Percentiles rank a stretch among this genome's conserved stretches.
These are phyloP conservation scores for Erinaceus europaeus DNA, from an alignment of 2,113 vertebrate species.

Conservation along the genomic window DNA sequence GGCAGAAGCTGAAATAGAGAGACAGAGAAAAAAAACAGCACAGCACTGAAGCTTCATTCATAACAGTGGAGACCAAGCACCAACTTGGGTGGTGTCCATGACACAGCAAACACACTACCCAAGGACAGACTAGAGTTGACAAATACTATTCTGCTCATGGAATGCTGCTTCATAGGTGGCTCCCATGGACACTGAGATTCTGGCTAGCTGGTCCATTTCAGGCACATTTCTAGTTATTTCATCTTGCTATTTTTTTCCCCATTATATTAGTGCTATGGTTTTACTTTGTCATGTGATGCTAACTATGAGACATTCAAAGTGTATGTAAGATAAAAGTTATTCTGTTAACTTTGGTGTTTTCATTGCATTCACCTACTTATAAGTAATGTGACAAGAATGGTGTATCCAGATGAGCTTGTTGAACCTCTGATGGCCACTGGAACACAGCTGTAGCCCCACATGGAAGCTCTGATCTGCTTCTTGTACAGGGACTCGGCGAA, in stretches of 20 bases:
- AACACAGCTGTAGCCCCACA: slow-evolving; percentile 92
- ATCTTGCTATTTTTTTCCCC: neutral
- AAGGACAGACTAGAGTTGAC: no score
- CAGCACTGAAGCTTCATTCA: no score
- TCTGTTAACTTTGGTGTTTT: neutral
- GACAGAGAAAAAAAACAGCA: no score
- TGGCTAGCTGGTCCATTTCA: neutral
- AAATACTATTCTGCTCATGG: neutral
- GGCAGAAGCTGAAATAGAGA: no score
- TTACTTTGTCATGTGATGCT: neutral
- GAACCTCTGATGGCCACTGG: slow-evolving; percentile 93
- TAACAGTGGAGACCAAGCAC: no score
- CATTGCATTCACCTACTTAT: slow-evolving; percentile 85
- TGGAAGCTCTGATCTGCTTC: slow-evolving; percentile 97
- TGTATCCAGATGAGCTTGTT: slow-evolving; percentile 97
- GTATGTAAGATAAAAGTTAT: neutral
- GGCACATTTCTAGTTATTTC: neutral
- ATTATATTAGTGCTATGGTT: no score
- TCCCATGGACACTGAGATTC: neutral
- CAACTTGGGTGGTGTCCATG: no score
- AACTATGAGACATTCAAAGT: neutral
- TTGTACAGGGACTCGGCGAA: slow-evolving; percentile 88
- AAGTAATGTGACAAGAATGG: slow-evolving; percentile 96
- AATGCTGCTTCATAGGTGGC: neutral
- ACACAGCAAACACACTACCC: no score